phyloP scores from a whole-genome alignment of 2,888 invertebrate genomes.

The Beris morrisii region DNA sequence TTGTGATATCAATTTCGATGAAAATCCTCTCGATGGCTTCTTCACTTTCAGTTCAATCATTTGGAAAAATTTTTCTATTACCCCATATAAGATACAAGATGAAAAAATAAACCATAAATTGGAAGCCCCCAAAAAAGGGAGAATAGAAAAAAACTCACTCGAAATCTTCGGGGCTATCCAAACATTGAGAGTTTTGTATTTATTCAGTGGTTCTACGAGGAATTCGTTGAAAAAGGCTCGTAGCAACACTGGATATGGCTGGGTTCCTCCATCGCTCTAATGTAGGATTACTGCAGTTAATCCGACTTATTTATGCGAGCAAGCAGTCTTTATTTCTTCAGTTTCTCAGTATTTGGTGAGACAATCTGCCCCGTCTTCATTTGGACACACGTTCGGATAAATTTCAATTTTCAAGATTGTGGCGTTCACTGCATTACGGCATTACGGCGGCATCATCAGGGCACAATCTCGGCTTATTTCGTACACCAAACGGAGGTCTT shows the following conservation, averaged over 20 bases:
- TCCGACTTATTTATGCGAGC: conserved; percentile 34
- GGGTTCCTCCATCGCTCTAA: conserved; percentile 20
- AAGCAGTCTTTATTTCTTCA: too few species aligned
- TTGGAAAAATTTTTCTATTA: conserved; percentile 36
- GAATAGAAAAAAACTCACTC: neutral
- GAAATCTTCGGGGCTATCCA: conserved; percentile 19
- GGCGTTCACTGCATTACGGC: too few species aligned
- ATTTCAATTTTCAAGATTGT: conserved; percentile 6
- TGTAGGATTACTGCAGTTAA: conserved; percentile 32
- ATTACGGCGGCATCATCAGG: neutral
- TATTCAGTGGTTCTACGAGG: conserved; percentile 11
- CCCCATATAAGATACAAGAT: conserved; percentile 9
- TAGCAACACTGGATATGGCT: neutral
- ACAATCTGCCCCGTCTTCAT: neutral
- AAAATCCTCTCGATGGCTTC: conserved; percentile 33
- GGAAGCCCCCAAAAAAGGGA: neutral
- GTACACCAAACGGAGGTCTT: neutral
- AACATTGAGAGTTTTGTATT: conserved; percentile 22
- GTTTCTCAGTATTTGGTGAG: neutral
- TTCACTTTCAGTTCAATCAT: conserved; percentile 34
- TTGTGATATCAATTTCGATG: conserved; percentile 24
- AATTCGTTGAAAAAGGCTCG: conserved; percentile 8
- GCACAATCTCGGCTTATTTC: conserved; percentile 1
- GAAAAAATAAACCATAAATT: conserved; percentile 1
- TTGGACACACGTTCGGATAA: conserved; percentile 12